Evolutionary conservation across 2,888 invertebrate species (phyloP), one percentile per base, ranked within the genome.

Genomic region (Drosophila heteroneura): DNA sequence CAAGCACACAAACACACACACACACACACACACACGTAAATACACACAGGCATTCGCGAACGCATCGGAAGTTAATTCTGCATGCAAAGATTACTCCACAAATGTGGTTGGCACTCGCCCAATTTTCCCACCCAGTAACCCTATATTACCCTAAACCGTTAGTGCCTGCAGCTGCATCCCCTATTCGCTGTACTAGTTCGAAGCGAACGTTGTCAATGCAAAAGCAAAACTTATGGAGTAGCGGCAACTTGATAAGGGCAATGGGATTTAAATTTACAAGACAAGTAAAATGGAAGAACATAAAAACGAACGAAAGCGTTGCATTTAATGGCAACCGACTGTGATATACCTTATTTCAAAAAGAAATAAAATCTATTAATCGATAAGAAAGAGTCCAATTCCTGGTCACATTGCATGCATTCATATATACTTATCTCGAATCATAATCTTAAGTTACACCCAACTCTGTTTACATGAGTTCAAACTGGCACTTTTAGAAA

Each of bases 21-120:
- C 70, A 53, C 61, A 44, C 52, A 32, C 35, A 52, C 37, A 28
- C 39, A 47, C 63, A 74, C 1, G 5, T 12, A 22, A n/a, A 2
- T 44, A 33, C 51, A 57, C 22, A 28, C 39, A 47, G 57, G 64
- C 59, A 56, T 10, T 16, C 58, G 49, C 70, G 52, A 59, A 63
- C 65, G 67, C 75, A 78, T 67, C 64, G 79, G 60, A 54, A 62
- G 72, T 74, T 72, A 71, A 85, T 85, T 83, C 76, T 81, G 79
- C 70, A 85, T 81, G 81, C 84, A 83, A 79, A 81, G 86, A 88
- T 88, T 85, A 85, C 83, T 66, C 66, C 83, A 51, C 65, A 71
- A 79, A 85, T 85, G 81, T 52, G 70, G 72, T 56, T 74, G 51
- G 37, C 62, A 16, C 39, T 22, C 22, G 9, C 28, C 19, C 14